Base-by-base conservation (phyloP, 1,140 invertebrate genomes). In the Neomicropteryx cornuta region DNA sequence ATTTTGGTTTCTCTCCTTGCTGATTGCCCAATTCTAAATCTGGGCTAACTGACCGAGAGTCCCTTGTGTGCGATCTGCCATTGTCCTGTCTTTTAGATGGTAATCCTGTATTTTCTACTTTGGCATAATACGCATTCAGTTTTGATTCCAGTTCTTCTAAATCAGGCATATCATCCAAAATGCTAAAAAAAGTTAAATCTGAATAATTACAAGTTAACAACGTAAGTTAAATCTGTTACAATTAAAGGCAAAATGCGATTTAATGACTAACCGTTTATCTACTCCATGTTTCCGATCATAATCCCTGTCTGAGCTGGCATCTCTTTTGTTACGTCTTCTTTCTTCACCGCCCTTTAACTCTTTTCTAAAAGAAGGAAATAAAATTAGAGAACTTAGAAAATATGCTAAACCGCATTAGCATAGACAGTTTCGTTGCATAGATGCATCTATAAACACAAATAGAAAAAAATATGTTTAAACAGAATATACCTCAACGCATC, bases 111-210 rank as follows among this genome's bases (percentile, higher is more conserved):
- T 84, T 83, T 47, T 84, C 81, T 39, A 84, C 72, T 65, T 81
- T 78, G 19, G 79, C 76, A 61, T 84, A 83, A 60, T 84, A 85
- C 34, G 81, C 81, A 60, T 62, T 78, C 42, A 87, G 65, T 53
- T 83, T 84, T 4, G 77, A 80, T 55, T 85, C 79, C 37, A 85
- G 58, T 50, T 85, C 81, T 50, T 83, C 81, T 27, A 85, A 60
- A 49, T 82, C 81, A 10, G 78, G 75, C 48, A 83, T 64, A 43
- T 70, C 71, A 43, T 75, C 73, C 45, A 76, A 54, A 45, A 72
- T 66, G 47, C 71, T 68, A 38, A 21, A 49, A 43, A 38, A 33
- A 42, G 16, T 21, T 19, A 46, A 43, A 39, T 33, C 16, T 35
- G 37, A 33, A 33, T 23, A 23, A 21, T 29, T 19, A 5, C 17